Conservation (phyloP, 1,140 invertebrate genomes). For the Ceratosolen solmsi region DNA sequence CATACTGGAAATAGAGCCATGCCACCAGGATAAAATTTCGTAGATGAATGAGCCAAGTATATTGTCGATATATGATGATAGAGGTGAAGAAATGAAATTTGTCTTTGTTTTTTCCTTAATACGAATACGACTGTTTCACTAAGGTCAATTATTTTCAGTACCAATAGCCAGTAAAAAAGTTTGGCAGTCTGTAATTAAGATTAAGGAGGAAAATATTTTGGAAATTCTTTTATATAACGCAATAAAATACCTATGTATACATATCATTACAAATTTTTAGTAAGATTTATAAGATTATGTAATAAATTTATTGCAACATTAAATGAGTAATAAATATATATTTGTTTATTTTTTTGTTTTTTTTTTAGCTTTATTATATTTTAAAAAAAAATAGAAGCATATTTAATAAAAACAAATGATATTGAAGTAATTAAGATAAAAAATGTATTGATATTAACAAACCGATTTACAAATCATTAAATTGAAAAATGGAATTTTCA, state of each 20-base stretch:
- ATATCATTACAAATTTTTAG: too few species aligned
- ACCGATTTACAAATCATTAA: background rate
- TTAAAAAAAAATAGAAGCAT: background rate
- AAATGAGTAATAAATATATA: too few species aligned
- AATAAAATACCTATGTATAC: too few species aligned
- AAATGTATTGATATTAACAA: background rate
- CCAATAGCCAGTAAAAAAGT: constrained; percentile 51
- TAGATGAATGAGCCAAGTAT: constrained; percentile 75
- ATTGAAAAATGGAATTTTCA: background rate
- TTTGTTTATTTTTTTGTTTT: too few species aligned
- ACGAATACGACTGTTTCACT: constrained; percentile 80
- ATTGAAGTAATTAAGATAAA: background rate
- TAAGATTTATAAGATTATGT: too few species aligned
- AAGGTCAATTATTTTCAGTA: constrained; percentile 58
- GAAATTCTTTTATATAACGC: too few species aligned
- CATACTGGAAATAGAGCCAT: constrained; percentile 58
- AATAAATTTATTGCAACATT: too few species aligned
- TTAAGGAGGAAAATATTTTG: background rate
- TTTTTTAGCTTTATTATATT: too few species aligned
- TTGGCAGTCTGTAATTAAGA: constrained; percentile 48
- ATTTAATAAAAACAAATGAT: too few species aligned
- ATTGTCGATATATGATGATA: constrained; percentile 81
- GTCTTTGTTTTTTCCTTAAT: constrained; percentile 81
- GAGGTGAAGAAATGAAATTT: constrained; percentile 83
- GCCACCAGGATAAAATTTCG: constrained; percentile 69